Percentiles rank a stretch among this genome's conserved stretches.
These are phyloP conservation scores for Nothobranchius furzeri DNA, from an alignment of 2,113 vertebrate genomes.

Conservation along the genomic window DNA sequence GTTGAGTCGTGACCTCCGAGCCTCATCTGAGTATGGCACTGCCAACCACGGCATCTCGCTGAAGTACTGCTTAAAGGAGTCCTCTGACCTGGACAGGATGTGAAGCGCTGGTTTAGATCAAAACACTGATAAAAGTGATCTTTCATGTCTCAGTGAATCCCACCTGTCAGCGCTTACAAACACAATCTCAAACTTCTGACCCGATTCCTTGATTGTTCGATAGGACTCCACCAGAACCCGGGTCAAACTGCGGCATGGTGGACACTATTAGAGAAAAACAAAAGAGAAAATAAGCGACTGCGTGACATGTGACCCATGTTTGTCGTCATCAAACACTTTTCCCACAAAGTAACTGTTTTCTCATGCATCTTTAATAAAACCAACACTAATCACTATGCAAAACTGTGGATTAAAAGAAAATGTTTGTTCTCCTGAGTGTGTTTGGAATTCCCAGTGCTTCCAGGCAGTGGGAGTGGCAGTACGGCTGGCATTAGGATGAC, in stretches of 20 bases:
- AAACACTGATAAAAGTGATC: too few relatives aligned
- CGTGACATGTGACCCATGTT: not conserved
- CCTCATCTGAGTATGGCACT: constrained; percentile 90
- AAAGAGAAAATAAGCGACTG: not conserved
- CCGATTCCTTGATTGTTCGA: constrained; percentile 90
- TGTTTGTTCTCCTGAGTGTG: constrained; percentile 31
- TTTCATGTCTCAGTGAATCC: not conserved
- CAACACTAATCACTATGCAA: constrained; percentile 19
- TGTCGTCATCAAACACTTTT: not conserved
- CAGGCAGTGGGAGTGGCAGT: constrained; percentile 17
- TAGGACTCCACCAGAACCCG: constrained; percentile 95
- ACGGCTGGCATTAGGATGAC: constrained; percentile 50
- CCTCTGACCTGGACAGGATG: constrained; percentile 86
- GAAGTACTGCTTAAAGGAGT: constrained; percentile 98
- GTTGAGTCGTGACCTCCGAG: constrained; percentile 92
- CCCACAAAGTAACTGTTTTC: constrained; percentile 23
- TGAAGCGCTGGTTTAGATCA: too few relatives aligned
- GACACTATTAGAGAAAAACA: constrained; percentile 81
- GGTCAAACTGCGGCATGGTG: constrained; percentile 93
- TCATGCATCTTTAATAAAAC: constrained; percentile 16
- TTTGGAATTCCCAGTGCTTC: constrained; percentile 10
- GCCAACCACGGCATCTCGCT: constrained; percentile 99
- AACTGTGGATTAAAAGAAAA: constrained; percentile 26
- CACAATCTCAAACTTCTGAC: constrained; percentile 97
- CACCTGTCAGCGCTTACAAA: constrained; percentile 98